Base-by-base conservation (phyloP, 2,113 vertebrate genomes). In the Halcyon senegalensis region DNA sequence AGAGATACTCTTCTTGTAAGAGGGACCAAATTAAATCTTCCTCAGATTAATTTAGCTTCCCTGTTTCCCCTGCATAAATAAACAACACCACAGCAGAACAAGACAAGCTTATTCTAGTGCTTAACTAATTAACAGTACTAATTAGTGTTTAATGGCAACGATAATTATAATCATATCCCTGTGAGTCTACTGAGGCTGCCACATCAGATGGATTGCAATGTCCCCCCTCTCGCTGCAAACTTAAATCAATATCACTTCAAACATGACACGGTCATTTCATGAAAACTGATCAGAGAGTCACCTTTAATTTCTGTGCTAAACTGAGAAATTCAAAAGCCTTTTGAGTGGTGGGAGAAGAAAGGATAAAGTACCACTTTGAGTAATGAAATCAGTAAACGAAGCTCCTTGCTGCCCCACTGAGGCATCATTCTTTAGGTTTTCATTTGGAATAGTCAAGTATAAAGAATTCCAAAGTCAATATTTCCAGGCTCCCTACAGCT, bases 81-180 rank as follows among this genome's bases (percentile, higher is more conserved):
- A 82, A 74, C n/a, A 92, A 41, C 66, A 80, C 17, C 76, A 89
- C 35, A 66, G 64, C 46, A 87, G 91, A 93, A 93, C 44, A 87
- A 89, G 73, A 62, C 62, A 89, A 58, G 74, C n/a, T 84, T 83
- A 83, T 77, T 86, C 87, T 94, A 73, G 67, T 76, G 81, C 58
- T 94, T 94, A 96, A 90, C 96, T 94, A 96, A 96, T 97, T 97
- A 97, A 89, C 86, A 83, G 84, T 55, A 62, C 95, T 94, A 93
- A 96, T 97, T 95, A 95, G 91, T 55, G 63, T 70, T 96, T 96
- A 96, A 92, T 67, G 53, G 67, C 87, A 94, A 89, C 76, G 84
- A 96, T 96, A 96, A 96, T 96, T 95, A 94, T 66, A 87, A 89
- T 94, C 62, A 69, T 83, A 96, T 31, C 50, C 58, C 70, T 73